Percentiles rank a stretch among this genome's conserved stretches.
Conservation (phyloP, 53 echinoderm and acorn worm species). For the Arbacia lixula region DNA sequence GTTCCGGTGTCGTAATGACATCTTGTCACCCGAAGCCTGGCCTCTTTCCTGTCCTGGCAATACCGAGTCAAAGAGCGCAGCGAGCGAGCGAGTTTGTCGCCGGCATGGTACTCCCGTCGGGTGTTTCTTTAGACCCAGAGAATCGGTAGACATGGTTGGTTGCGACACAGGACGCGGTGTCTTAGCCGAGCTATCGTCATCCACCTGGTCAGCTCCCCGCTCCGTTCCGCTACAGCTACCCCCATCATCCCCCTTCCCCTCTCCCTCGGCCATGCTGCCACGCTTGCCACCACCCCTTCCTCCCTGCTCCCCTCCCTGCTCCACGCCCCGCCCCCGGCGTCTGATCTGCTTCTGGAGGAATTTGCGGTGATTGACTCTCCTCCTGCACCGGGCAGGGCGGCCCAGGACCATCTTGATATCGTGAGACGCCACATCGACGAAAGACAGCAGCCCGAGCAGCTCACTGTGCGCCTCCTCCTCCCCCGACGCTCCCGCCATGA, state of each 20-base stretch:
- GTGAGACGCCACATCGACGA: conserved; percentile 72
- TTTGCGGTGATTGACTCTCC: conserved; percentile 79
- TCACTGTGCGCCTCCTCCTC: neutral
- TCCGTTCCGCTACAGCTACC: neutral
- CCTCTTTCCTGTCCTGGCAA: neutral
- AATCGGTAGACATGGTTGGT: too few species aligned
- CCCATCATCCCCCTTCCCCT: neutral
- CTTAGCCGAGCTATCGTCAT: neutral
- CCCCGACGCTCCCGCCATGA: too few species aligned
- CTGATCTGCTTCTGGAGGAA: conserved; percentile 74
- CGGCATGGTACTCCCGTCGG: neutral
- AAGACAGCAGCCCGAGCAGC: conserved; percentile 21
- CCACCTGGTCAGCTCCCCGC: neutral
- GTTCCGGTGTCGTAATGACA: conserved; percentile 58
- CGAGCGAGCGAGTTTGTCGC: conserved; percentile 53
- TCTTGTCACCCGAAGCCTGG: neutral
- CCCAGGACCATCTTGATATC: conserved; percentile 72
- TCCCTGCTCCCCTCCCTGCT: neutral
- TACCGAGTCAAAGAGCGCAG: conserved; percentile 63
- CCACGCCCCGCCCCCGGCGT: conserved; percentile 8
- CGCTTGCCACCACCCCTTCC: neutral
- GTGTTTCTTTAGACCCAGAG: too few species aligned
- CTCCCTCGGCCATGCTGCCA: neutral
- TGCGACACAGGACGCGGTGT: neutral
- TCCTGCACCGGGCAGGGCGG: conserved; percentile 61